Evolutionary conservation across 2,113 vertebrate genomes (phyloP).

Genomic region (Anhinga rufa): DNA sequence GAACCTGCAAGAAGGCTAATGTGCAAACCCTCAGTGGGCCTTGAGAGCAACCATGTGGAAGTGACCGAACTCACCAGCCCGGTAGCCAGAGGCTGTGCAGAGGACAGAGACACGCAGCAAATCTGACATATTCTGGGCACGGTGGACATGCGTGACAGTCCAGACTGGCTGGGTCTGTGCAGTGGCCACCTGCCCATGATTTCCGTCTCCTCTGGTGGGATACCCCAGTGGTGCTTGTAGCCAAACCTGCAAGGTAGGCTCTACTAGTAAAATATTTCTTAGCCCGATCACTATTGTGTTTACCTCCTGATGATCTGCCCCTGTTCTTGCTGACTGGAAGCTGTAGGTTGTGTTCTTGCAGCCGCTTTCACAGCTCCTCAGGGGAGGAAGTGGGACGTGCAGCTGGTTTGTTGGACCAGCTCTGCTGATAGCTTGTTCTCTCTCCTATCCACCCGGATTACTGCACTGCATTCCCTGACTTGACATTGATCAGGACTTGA

Average conservation of each 20-base stretch:
- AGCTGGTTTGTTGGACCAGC: not conserved
- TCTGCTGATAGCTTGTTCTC: not conserved
- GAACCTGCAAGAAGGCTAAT: not conserved
- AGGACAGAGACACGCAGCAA: not conserved
- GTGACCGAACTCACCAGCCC: not conserved
- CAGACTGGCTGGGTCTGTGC: not conserved
- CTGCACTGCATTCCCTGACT: not conserved
- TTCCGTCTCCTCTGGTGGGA: not conserved
- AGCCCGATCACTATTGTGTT: not conserved
- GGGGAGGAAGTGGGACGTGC: not conserved
- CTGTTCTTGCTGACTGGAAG: not conserved
- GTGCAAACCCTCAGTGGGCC: not conserved
- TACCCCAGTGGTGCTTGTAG: not conserved
- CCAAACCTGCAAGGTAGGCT: not conserved
- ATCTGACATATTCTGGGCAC: not conserved
- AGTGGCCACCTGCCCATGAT: not conserved
- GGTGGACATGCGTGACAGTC: rapidly evolving
- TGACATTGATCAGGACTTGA: not conserved
- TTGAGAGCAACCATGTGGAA: not conserved
- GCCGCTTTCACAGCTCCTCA: not conserved
- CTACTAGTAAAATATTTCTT: not conserved
- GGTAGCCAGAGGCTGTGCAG: not conserved
- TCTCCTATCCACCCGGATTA: not conserved
- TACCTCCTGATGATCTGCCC: not conserved
- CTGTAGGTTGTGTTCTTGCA: not conserved